A percentile compares a stretch with the other conserved stretches of the same genome.
Evolutionary conservation across 2,888 invertebrate genomes (phyloP).

Genomic region (Dendrolimus houi): DNA sequence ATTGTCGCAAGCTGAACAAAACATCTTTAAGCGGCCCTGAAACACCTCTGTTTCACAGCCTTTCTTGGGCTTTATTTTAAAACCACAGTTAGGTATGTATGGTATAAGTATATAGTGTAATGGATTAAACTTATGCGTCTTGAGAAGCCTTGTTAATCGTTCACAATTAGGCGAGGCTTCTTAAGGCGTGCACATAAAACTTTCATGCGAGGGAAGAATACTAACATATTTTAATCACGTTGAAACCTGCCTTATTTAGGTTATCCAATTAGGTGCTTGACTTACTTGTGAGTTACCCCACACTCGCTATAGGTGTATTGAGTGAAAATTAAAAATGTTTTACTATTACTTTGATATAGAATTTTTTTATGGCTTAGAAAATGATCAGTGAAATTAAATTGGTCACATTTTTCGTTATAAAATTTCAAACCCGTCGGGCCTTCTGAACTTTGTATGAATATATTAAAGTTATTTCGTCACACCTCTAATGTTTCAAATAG

Average conservation of each 20-base stretch:
- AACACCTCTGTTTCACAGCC: background rate
- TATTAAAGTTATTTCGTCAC: too few species aligned
- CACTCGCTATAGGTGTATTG: too few species aligned
- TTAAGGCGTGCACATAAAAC: constrained; percentile 25
- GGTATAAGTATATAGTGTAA: background rate
- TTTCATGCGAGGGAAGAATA: constrained; percentile 35
- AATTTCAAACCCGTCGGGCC: too few species aligned
- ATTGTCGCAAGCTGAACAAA: too few species aligned
- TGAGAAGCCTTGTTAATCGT: constrained; percentile 17
- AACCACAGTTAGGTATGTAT: constrained; percentile 21
- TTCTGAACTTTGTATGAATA: too few species aligned
- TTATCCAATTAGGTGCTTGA: background rate
- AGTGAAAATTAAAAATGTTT: too few species aligned
- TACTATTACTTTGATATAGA: too few species aligned
- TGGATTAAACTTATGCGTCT: constrained; percentile 49
- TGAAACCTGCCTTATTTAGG: constrained; percentile 37
- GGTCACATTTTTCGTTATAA: too few species aligned
- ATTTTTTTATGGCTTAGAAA: too few species aligned
- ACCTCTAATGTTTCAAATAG: too few species aligned
- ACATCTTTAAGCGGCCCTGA: too few species aligned
- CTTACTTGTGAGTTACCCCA: background rate
- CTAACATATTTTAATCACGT: constrained; percentile 37
- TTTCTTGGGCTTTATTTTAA: constrained; percentile 25
- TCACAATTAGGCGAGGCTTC: background rate
- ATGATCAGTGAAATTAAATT: too few species aligned